phyloP scores from a whole-genome alignment of 64 coral and sea anemone species.

The Montipora efflorescens region DNA sequence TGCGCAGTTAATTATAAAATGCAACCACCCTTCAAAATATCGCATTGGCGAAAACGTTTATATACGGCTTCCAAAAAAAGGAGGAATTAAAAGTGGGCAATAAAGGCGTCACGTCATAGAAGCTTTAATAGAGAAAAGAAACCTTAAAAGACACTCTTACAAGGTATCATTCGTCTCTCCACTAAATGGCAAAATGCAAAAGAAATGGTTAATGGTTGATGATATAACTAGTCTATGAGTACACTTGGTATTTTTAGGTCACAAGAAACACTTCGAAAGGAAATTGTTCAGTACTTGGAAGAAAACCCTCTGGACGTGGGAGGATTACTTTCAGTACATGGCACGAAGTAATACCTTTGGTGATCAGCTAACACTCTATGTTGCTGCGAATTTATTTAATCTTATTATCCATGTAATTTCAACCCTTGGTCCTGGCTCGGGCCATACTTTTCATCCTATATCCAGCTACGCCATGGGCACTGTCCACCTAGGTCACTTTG shows the following conservation, averaged over 20 bases:
- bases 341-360: not conserved
- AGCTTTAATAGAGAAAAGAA: not conserved
- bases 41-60: constrained; percentile 56
- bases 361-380: not conserved
- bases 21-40: constrained; percentile 21
- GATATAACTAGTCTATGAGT: too few relatives aligned
- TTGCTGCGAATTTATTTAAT: not conserved
- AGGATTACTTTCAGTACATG: not conserved
- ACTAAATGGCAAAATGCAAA: constrained; percentile 3
- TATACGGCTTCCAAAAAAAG: constrained; percentile 11
- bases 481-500: constrained; percentile 11
- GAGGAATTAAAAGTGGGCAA: not conserved
- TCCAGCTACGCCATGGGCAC: not conserved
- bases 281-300: not conserved
- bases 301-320: not conserved
- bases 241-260: not conserved
- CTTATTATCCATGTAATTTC: not conserved
- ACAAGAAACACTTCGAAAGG: not conserved
- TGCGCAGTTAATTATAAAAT: not conserved
- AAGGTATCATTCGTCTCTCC: constrained; percentile 37
- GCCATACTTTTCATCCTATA: not conserved
- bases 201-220: constrained; percentile 5
- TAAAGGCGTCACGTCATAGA: not conserved
- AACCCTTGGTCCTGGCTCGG: not conserved
- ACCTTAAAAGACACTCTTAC: not conserved